These are phyloP conservation scores for Platichthys stellatus DNA, from an alignment of 2,113 vertebrate genomes.

Conservation along the genomic window DNA sequence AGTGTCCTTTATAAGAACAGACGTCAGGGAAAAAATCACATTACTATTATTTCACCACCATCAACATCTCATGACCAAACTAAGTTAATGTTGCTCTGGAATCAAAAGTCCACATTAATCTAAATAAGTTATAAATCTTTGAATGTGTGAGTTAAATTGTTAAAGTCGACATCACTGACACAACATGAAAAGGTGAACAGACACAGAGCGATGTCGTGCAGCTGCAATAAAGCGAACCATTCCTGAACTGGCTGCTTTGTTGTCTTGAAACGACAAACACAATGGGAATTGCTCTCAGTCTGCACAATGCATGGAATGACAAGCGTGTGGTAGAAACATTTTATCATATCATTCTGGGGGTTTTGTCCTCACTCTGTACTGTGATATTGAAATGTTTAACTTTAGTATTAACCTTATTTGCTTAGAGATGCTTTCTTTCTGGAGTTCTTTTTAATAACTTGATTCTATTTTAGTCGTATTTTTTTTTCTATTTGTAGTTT, in stretches of 20 bases:
- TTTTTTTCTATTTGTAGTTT: too few species aligned
- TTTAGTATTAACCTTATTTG: too few species aligned
- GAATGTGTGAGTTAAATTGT: background rate
- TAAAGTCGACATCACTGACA: conserved; percentile 9
- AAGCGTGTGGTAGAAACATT: conserved; percentile 1
- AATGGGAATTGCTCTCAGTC: conserved; percentile 61
- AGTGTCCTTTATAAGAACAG: conserved; percentile 34
- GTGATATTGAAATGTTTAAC: too few species aligned
- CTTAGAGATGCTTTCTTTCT: too few species aligned
- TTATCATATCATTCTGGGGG: background rate
- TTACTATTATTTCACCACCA: background rate
- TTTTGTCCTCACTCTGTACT: background rate
- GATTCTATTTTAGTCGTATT: background rate
- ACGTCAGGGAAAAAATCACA: background rate
- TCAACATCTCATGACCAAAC: background rate
- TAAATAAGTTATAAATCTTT: background rate
- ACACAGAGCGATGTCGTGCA: conserved; percentile 18
- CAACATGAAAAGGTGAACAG: conserved; percentile 24
- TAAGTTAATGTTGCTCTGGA: background rate
- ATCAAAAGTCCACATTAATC: too few species aligned
- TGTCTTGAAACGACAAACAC: conserved; percentile 39
- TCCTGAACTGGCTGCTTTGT: conserved; percentile 75
- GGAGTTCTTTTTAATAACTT: too few species aligned
- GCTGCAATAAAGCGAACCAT: conserved; percentile 42
- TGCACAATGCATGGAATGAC: conserved; percentile 40